Percentiles rank a stretch among this genome's conserved stretches.
These are phyloP conservation scores for Plecotus auritus DNA, from an alignment of 2,113 vertebrate genomes.

Conservation along the genomic window DNA sequence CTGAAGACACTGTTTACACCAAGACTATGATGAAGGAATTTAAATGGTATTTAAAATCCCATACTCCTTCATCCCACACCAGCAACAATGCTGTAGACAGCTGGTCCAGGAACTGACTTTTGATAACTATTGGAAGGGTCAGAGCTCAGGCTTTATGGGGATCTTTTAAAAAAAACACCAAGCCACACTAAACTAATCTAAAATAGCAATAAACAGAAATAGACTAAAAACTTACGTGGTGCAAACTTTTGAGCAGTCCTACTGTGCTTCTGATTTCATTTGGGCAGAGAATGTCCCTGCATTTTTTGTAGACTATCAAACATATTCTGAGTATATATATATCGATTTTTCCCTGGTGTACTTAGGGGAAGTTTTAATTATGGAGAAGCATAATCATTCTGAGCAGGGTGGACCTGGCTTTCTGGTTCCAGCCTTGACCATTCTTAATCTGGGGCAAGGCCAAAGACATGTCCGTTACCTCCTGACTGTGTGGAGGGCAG, in stretches of 20 bases:
- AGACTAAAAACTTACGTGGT: background rate
- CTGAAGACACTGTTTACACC: background rate
- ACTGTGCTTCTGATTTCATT: background rate
- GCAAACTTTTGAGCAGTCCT: background rate
- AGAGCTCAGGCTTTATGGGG: background rate
- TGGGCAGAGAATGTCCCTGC: background rate
- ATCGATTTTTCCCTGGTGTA: background rate
- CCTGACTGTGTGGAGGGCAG: background rate
- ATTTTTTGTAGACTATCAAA: background rate
- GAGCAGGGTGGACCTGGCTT: background rate
- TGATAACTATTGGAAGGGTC: background rate
- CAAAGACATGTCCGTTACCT: background rate
- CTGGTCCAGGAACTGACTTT: background rate
- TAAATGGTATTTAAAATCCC: background rate
- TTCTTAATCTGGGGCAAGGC: background rate
- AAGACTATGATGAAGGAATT: background rate
- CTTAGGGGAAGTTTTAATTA: constrained; percentile 2
- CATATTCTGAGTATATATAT: background rate
- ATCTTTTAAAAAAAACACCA: background rate
- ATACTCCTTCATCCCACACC: background rate
- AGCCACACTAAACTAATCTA: background rate
- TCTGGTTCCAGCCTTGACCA: background rate
- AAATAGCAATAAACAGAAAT: background rate
- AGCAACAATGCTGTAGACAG: background rate
- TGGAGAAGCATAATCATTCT: background rate